These are phyloP conservation scores for Cephus cinctus DNA, from an alignment of 1,140 invertebrate species.

Conservation along the genomic window DNA sequence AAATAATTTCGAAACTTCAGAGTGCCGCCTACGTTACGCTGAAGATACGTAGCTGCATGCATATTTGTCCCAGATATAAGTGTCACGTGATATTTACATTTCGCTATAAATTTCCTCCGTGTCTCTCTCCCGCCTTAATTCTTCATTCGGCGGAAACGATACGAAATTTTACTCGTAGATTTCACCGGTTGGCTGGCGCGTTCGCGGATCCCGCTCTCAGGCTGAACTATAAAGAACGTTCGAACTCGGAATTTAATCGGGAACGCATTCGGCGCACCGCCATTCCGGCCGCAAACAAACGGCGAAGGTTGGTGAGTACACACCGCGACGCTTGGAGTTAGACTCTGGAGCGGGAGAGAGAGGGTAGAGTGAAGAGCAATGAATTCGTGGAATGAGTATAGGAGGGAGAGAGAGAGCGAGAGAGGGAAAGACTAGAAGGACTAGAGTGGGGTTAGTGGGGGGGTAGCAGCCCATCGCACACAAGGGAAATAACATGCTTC, in stretches of 20 bases:
- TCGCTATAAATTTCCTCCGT: no score
- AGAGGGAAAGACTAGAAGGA: constrained; percentile 16
- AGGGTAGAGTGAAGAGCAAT: neutral
- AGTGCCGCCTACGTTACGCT: no score
- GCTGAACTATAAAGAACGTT: no score
- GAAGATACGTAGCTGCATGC: no score
- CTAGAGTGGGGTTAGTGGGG: constrained; percentile 10
- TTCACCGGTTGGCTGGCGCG: no score
- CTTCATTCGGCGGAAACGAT: no score
- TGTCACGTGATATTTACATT: no score
- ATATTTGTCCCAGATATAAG: no score
- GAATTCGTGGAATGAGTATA: constrained; percentile 3
- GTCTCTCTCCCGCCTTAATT: no score
- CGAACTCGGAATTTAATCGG: constrained; percentile 23
- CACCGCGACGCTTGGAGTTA: neutral
- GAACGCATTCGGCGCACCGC: constrained; percentile 14
- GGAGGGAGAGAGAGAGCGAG: constrained; percentile 16
- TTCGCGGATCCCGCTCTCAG: no score
- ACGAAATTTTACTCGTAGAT: no score
- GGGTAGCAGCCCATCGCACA: constrained; percentile 39
- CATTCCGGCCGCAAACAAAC: neutral
- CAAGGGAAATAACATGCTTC: constrained; percentile 57
- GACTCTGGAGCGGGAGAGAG: constrained; percentile 23
- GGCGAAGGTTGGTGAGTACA: neutral
- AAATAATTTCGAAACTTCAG: no score